These are phyloP conservation scores for Poecilia velifera DNA, from an alignment of 2,797 vertebrate species.

Conservation along the genomic window DNA sequence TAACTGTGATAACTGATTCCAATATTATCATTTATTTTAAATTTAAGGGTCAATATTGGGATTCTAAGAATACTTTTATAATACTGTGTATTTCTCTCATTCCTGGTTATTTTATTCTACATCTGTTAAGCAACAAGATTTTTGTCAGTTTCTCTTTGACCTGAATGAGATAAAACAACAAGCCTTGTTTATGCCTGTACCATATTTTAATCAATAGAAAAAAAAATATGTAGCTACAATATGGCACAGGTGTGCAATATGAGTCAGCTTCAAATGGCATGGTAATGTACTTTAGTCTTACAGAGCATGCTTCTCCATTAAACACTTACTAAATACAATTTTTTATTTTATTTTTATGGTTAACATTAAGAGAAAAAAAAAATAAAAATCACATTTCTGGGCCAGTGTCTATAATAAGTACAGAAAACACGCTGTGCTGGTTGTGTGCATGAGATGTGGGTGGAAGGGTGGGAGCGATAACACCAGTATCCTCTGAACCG, in stretches of 20 bases:
- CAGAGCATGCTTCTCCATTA: conserved; percentile 79
- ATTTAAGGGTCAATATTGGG: background rate
- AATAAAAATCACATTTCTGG: conserved; percentile 34
- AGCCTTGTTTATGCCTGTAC: conserved; percentile 48
- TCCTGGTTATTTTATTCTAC: background rate
- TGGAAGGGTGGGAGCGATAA: conserved; percentile 40
- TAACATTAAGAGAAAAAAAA: conserved; percentile 45
- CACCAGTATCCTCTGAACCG: conserved; percentile 61
- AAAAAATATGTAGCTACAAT: conserved; percentile 65
- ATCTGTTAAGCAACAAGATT: background rate
- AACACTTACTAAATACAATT: conserved; percentile 79
- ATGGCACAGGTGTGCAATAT: conserved; percentile 71
- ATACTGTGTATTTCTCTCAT: background rate
- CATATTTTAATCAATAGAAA: conserved; percentile 72
- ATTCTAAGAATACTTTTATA: background rate
- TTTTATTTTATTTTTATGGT: conserved; percentile 37
- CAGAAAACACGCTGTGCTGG: conserved; percentile 68
- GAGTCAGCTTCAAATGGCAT: conserved; percentile 62
- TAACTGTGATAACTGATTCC: background rate
- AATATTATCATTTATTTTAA: background rate
- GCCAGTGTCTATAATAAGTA: conserved; percentile 63
- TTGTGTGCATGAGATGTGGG: conserved; percentile 14
- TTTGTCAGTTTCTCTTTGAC: background rate
- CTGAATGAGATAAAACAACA: conserved; percentile 5
- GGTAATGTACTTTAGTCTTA: conserved; percentile 70